Conservation (phyloP, 2,888 invertebrate genomes). For the Hermaeophaga mercurialis region DNA sequence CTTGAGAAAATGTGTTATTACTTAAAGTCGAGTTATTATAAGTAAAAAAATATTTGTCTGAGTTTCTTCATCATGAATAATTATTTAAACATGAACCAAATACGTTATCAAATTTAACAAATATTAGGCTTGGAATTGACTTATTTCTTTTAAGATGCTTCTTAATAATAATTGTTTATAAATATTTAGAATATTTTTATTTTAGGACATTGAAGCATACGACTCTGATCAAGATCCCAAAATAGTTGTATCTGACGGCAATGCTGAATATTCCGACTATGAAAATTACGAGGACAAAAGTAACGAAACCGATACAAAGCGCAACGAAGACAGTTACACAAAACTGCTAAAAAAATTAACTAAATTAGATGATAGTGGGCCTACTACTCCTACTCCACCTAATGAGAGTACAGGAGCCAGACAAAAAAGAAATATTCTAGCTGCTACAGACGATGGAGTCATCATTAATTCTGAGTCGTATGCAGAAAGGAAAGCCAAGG, state of each 20-base stretch:
- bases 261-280: conserved; percentile 15
- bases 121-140: too few relatives aligned
- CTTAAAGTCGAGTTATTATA: too few relatives aligned
- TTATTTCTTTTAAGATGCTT: too few relatives aligned
- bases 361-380: background rate
- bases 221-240: conserved; percentile 6
- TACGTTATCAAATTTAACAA: too few relatives aligned
- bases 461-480: conserved; percentile 54
- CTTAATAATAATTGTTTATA: too few relatives aligned
- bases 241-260: conserved; percentile 7
- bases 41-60: too few relatives aligned
- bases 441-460: conserved; percentile 50
- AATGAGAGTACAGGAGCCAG: conserved; percentile 41
- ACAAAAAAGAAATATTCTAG: conserved; percentile 53
- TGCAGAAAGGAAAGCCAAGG: conserved; percentile 43
- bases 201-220: conserved; percentile 8
- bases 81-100: too few relatives aligned
- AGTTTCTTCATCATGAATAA: too few relatives aligned
- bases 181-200: too few relatives aligned
- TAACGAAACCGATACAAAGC: conserved; percentile 12
- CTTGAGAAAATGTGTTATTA: too few relatives aligned
- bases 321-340: background rate
- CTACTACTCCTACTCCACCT: conserved; percentile 28
- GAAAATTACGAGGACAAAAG: conserved; percentile 7
- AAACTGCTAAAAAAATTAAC: background rate